Percentiles rank a stretch among this genome's conserved stretches.
These are phyloP conservation scores for Protobothrops flavoviridis DNA, from an alignment of 2,113 vertebrate species.

Conservation along the genomic window DNA sequence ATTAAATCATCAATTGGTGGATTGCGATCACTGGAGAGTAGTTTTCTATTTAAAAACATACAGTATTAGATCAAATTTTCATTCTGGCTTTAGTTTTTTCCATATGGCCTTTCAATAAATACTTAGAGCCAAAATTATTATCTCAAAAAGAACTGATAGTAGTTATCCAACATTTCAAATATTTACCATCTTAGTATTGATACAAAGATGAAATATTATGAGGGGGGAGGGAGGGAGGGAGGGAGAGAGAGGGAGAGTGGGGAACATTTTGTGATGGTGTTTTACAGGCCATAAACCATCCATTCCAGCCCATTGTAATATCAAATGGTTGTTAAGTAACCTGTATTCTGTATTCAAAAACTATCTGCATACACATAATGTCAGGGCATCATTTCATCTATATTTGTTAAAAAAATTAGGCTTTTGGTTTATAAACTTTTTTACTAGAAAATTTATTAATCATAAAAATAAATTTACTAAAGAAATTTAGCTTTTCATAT, in stretches of 20 bases:
- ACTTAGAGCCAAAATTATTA: background rate
- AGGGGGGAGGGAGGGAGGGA: background rate
- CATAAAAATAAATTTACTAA: background rate
- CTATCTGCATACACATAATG: background rate
- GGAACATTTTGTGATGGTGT: background rate
- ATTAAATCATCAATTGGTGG: constrained; percentile 98
- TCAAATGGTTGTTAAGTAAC: background rate
- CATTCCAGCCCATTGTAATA: background rate
- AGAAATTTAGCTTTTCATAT: background rate
- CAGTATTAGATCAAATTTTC: background rate
- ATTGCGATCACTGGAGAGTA: constrained; percentile 98
- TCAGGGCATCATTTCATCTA: background rate
- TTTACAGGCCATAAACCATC: background rate
- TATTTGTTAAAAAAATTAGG: background rate
- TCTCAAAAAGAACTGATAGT: background rate
- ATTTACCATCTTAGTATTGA: background rate
- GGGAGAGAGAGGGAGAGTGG: too few species aligned
- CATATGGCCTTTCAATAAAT: background rate
- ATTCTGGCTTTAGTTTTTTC: background rate
- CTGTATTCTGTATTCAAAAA: background rate
- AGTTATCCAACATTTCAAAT: background rate
- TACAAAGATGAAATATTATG: background rate
- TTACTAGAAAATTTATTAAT: background rate
- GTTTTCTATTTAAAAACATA: constrained; percentile 78
- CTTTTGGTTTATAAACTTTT: background rate